Conservation (phyloP, 1,140 invertebrate species). For the Cepaea nemoralis region DNA sequence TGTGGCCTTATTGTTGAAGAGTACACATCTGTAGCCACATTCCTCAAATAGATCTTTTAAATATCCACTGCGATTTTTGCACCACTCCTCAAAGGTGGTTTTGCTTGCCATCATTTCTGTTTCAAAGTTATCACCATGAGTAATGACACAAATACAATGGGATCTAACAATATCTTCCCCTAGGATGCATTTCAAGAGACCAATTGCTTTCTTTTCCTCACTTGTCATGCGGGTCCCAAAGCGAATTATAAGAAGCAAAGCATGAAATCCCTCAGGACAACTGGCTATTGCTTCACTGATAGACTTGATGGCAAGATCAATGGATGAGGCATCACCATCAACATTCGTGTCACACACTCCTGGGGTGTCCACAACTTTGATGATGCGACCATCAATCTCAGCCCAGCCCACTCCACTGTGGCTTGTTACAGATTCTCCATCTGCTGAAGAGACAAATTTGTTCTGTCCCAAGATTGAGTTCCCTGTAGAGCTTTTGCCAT, state of each 20-base stretch:
- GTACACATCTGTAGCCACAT: constrained; percentile 33
- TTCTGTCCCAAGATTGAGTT: constrained; percentile 46
- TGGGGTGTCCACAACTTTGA: constrained; percentile 41
- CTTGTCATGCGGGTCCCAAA: constrained; percentile 36
- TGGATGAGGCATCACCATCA: neutral
- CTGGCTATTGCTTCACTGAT: constrained; percentile 33
- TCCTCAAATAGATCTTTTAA: constrained; percentile 34
- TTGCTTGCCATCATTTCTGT: constrained; percentile 6
- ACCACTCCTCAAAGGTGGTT: constrained; percentile 33
- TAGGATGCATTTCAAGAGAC: constrained; percentile 36
- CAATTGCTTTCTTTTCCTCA: constrained; percentile 39
- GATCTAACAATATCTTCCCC: constrained; percentile 35
- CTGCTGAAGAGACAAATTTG: constrained; percentile 24
- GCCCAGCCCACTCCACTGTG: neutral
- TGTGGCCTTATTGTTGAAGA: constrained; percentile 36
- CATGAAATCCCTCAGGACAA: constrained; percentile 33
- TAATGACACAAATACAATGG: constrained; percentile 36
- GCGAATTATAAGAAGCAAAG: constrained; percentile 31
- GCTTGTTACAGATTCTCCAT: constrained; percentile 22
- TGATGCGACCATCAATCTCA: constrained; percentile 5
- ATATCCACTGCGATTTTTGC: neutral
- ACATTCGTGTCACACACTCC: constrained; percentile 39
- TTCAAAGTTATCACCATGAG: constrained; percentile 38
- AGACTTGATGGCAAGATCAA: constrained; percentile 30
- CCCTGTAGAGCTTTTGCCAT: constrained; percentile 52